Percentiles rank a stretch among this genome's conserved stretches.
Evolutionary conservation across 2,797 vertebrate genomes (phyloP).

Genomic region (Chrosomus eos): DNA sequence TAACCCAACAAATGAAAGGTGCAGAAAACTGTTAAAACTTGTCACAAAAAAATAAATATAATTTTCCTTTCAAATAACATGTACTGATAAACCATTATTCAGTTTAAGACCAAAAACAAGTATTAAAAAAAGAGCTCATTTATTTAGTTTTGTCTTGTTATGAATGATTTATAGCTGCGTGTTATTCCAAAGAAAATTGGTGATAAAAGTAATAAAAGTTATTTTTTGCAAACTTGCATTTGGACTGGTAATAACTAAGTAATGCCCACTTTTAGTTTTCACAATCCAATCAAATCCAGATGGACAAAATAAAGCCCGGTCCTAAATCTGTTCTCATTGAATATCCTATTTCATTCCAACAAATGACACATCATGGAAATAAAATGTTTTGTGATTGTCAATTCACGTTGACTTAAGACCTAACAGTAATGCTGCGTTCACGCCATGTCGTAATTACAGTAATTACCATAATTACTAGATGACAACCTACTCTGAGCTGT

Average conservation of each 20-base stretch:
- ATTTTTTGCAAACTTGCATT: neutral
- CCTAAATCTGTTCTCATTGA: neutral
- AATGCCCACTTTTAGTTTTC: neutral
- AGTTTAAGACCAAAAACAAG: neutral
- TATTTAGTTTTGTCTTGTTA: neutral
- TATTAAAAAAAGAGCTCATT: neutral
- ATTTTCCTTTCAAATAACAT: neutral
- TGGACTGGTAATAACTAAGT: too few relatives aligned
- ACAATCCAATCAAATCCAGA: neutral
- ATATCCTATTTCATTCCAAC: neutral
- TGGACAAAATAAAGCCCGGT: neutral
- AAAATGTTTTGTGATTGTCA: neutral
- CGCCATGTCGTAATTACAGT: neutral
- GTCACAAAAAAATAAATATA: neutral
- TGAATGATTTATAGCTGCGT: neutral
- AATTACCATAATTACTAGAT: slow-evolving; percentile 21
- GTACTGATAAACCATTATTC: neutral
- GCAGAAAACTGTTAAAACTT: neutral
- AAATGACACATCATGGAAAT: neutral
- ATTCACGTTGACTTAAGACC: neutral
- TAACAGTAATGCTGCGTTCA: neutral
- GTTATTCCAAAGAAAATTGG: neutral
- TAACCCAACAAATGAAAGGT: neutral
- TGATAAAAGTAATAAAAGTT: neutral
- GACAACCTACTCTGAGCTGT: slow-evolving; percentile 8